Conservation (phyloP, 2,888 invertebrate species). For the Julus scanicus region DNA sequence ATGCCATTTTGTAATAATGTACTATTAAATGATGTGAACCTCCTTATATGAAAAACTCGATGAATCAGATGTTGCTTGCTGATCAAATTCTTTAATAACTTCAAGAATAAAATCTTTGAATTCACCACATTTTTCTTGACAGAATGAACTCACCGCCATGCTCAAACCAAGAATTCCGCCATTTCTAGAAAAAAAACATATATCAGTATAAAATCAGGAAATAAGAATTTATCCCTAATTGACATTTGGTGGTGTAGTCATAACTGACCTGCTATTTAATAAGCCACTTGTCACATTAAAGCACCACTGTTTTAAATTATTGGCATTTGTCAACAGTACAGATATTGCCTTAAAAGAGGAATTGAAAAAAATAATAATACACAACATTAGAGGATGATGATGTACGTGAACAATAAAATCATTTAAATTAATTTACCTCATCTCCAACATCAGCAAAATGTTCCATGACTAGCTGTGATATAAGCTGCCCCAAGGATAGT, state of each 20-base stretch:
- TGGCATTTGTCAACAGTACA: neutral
- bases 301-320: conserved; percentile 13
- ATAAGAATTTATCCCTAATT: neutral
- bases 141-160: neutral
- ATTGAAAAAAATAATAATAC: neutral
- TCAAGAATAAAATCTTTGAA: neutral
- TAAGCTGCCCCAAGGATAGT: neutral
- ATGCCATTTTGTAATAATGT: neutral
- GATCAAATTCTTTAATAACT: conserved; percentile 12
- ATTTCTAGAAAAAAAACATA: neutral
- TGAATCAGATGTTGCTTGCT: neutral
- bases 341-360: neutral
- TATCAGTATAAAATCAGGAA: neutral
- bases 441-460: conserved; percentile 16
- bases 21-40: neutral
- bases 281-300: neutral
- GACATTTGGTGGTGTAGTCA: neutral
- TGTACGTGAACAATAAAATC: neutral
- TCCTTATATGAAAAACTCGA: neutral
- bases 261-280: neutral
- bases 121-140: neutral
- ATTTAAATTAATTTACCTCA: neutral
- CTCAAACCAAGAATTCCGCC: neutral
- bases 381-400: neutral
- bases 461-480: neutral